These are phyloP conservation scores for Tragopan temminckii DNA, from an alignment of 2,797 vertebrate species.

Conservation along the genomic window DNA sequence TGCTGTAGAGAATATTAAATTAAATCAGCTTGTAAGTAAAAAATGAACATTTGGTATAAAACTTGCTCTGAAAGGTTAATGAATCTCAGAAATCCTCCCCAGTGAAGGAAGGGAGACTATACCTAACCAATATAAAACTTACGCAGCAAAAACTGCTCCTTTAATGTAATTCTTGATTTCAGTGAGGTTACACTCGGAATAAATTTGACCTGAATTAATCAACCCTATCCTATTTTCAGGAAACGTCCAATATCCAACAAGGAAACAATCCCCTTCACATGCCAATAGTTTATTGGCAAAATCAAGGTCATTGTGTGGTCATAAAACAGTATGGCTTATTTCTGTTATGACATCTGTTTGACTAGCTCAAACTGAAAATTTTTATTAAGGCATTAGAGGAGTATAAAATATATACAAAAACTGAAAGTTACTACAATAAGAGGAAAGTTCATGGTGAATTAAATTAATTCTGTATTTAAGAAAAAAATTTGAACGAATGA, in stretches of 20 bases:
- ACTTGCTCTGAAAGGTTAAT: slow-evolving; percentile 7
- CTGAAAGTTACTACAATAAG: background rate
- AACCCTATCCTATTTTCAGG: background rate
- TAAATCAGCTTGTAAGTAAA: slow-evolving; percentile 6
- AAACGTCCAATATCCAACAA: background rate
- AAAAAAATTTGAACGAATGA: background rate
- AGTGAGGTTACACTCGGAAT: background rate
- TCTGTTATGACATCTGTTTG: background rate
- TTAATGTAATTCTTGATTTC: background rate
- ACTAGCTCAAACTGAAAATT: background rate
- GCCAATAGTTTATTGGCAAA: background rate
- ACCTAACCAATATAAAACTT: background rate
- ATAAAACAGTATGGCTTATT: background rate
- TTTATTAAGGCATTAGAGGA: background rate
- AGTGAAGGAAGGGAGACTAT: background rate
- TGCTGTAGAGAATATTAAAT: slow-evolving; percentile 23
- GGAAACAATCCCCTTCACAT: background rate
- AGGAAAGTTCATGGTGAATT: background rate
- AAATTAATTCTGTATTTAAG: background rate
- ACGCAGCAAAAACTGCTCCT: background rate
- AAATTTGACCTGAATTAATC: background rate
- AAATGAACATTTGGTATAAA: background rate
- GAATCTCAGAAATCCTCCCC: background rate
- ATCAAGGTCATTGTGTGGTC: background rate
- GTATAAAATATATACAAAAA: background rate